Conservation (phyloP, 2,888 invertebrate species). For the Onchidella celtica region DNA sequence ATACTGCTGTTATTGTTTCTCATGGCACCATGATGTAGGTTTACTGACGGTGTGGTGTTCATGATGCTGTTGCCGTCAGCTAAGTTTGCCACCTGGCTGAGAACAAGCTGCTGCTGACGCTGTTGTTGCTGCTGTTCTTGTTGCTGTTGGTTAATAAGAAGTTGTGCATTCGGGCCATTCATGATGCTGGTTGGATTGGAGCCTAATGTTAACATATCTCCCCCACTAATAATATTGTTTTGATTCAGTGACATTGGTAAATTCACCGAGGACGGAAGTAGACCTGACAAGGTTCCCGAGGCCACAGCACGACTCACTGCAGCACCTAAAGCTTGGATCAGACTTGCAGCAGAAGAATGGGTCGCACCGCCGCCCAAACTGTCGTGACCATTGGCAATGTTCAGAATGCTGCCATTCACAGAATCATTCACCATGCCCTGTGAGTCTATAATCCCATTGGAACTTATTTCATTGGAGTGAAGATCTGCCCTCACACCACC, state of each 20-base stretch:
- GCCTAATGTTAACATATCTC: conserved; percentile 33
- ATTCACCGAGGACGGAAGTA: conserved; percentile 24
- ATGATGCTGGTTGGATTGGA: conserved; percentile 14
- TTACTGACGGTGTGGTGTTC: not conserved
- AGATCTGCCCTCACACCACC: not conserved
- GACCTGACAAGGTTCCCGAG: conserved; percentile 20
- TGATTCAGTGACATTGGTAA: conserved; percentile 26
- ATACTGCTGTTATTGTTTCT: not conserved
- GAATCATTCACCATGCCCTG: conserved; percentile 4
- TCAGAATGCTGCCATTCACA: not conserved
- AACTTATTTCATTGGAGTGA: conserved; percentile 40
- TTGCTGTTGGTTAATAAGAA: conserved; percentile 13
- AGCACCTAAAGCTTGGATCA: conserved; percentile 41
- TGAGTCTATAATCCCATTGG: conserved; percentile 23
- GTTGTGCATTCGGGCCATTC: conserved; percentile 5
- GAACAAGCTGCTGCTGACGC: conserved; percentile 18
- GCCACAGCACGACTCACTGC: conserved; percentile 30
- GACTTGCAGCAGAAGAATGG: conserved; percentile 16
- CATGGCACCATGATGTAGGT: conserved; percentile 3
- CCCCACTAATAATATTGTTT: not conserved
- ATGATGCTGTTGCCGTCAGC: conserved; percentile 10
- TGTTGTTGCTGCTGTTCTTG: conserved; percentile 26
- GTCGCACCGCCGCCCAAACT: not conserved
- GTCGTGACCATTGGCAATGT: conserved; percentile 5
- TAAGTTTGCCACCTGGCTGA: conserved; percentile 10